Base-by-base conservation (phyloP, 2,888 invertebrate genomes). In the Eugnorisma glareosa region DNA sequence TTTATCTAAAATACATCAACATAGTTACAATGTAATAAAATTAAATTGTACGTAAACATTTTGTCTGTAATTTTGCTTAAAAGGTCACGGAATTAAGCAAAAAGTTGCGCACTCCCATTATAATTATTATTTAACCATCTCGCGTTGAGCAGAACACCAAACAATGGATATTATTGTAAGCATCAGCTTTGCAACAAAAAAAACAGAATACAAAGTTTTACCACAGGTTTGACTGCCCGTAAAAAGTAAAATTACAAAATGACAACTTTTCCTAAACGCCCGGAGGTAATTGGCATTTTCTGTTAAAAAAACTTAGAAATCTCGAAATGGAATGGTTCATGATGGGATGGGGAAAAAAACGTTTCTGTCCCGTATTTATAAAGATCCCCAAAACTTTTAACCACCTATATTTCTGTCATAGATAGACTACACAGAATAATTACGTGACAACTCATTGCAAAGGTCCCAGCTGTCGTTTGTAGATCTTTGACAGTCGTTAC, bases 51-150 rank as follows among this genome's bases (percentile, higher is more conserved):
- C 51, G 35, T 54, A 67, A 74, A 66, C 43, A 61, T 67, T 85
- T 73, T 73, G 51, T 64, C 45, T 61, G n/a, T 31, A 43, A 67
- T 77, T 70, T 10, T 66, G 37, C 75, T 43, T 67, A 24, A 74
- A 69, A 83, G 82, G 77, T 85, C 82, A 77, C 68, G 66, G 6
- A 63, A 61, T 40, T 59, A 15, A 57, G 59, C 71, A 83, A 83
- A 83, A 83, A 82, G 21, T 57, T 73, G 45, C 54, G 45, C 43
- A 70, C 67, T 54, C 1, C 57, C 45, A 74, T 57, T 79, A 48
- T 45, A 67, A n/a, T 61, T 61, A 61, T 61, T 57, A 70, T 82
- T 73, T 74, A 63, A 37, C 45, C 45, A 81, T 73, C 48, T 72
- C 15, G 63, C 24, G 69, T 63, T 71, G 45, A 63, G n/a, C 51